A percentile compares a stretch with the other conserved stretches of the same genome.
Evolutionary conservation across 1,140 invertebrate genomes (phyloP).

Genomic region (Gonioctena quinquepunctata): DNA sequence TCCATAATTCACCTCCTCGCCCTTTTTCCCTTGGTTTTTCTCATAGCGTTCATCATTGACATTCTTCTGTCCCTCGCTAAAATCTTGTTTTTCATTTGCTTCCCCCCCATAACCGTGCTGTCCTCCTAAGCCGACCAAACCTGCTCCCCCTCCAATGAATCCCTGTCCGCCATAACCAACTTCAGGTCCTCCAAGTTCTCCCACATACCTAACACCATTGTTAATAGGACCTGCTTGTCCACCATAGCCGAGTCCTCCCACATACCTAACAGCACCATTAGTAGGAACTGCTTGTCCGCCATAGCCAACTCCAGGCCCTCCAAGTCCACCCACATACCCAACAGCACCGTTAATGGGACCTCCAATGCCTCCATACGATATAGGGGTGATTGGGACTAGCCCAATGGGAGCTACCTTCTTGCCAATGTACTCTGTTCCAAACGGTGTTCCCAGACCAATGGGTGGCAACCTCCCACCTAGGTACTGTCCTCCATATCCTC

Average conservation of each 20-base stretch:
- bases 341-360: constrained; percentile 35
- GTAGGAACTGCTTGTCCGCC: constrained; percentile 57
- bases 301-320: constrained; percentile 26
- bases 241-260: too few relatives aligned
- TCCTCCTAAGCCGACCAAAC: constrained; percentile 54
- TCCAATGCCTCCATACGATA: not conserved
- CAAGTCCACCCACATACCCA: constrained; percentile 26
- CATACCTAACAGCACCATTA: constrained; percentile 54
- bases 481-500: constrained; percentile 28
- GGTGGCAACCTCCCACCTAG: constrained; percentile 38
- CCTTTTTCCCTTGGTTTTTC: constrained; percentile 60
- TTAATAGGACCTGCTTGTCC: constrained; percentile 58
- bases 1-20: constrained; percentile 59
- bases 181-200: constrained; percentile 48
- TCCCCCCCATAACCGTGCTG: constrained; percentile 41
- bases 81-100: constrained; percentile 57
- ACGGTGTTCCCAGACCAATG: not conserved
- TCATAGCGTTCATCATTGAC: constrained; percentile 59
- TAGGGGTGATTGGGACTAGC: not conserved
- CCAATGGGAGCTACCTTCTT: not conserved
- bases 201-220: too few relatives aligned
- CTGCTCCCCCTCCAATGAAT: constrained; percentile 59
- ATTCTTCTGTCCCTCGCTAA: constrained; percentile 61
- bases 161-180: constrained; percentile 48
- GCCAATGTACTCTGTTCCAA: not conserved